Conservation (phyloP, 2,888 invertebrate genomes). For the Serripes groenlandicus region DNA sequence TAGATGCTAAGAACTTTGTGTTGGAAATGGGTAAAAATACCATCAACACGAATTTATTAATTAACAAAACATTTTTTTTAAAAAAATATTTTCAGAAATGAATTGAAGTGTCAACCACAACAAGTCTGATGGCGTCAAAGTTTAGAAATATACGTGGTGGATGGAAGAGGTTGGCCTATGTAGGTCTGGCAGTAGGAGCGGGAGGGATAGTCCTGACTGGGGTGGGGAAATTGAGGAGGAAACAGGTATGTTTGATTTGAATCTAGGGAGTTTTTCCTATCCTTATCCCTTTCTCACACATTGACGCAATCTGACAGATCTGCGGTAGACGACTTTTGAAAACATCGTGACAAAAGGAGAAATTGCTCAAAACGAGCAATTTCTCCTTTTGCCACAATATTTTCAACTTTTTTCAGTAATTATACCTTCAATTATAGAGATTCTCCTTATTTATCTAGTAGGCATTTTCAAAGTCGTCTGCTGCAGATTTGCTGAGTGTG, state of each 20-base stretch:
- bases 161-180: conserved; percentile 65
- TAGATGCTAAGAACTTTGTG: too few relatives aligned
- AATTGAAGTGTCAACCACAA: not conserved
- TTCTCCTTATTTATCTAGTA: too few relatives aligned
- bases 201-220: conserved; percentile 60
- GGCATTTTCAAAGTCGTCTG: too few relatives aligned
- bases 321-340: not conserved
- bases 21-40: too few relatives aligned
- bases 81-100: conserved; percentile 18
- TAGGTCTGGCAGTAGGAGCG: conserved; percentile 70
- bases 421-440: too few relatives aligned
- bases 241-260: conserved; percentile 2
- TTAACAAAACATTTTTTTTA: too few relatives aligned
- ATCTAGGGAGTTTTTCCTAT: not conserved
- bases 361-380: not conserved
- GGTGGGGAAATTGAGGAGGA: conserved; percentile 40
- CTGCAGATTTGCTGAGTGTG: too few relatives aligned
- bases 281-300: not conserved
- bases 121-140: conserved; percentile 3
- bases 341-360: not conserved
- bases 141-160: conserved; percentile 53
- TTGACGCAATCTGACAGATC: not conserved
- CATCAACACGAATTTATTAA: too few relatives aligned
- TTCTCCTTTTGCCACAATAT: not conserved
- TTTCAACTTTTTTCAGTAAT: too few relatives aligned